phyloP scores from a whole-genome alignment of 2,888 invertebrate genomes.

The Megaustenia siamemsis region DNA sequence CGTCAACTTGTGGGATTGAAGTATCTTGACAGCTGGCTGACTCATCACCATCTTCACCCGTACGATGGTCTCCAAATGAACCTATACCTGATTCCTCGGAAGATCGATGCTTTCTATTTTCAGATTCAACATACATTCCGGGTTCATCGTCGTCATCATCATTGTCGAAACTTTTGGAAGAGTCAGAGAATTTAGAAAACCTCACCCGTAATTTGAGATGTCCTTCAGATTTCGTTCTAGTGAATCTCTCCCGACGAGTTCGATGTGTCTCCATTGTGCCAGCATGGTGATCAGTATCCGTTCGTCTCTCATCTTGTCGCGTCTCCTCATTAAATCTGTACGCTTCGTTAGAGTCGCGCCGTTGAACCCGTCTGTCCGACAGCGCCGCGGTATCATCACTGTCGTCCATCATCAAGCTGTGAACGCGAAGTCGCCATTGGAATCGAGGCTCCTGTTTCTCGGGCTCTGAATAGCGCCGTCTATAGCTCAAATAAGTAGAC shows the following conservation, averaged over 20 bases:
- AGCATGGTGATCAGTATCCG: neutral
- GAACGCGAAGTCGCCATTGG: slow-evolving; percentile 51
- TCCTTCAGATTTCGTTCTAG: slow-evolving; percentile 47
- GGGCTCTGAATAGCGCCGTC: slow-evolving; percentile 38
- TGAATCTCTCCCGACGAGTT: slow-evolving; percentile 34
- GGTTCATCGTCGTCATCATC: neutral
- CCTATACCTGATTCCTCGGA: slow-evolving; percentile 13
- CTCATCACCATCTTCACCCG: neutral
- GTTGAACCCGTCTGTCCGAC: slow-evolving; percentile 13
- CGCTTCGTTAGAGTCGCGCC: neutral
- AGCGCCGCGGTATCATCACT: neutral
- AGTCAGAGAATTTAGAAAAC: slow-evolving; percentile 32
- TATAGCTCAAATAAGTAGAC: slow-evolving; percentile 37
- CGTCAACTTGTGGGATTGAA: neutral
- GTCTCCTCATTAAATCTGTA: neutral
- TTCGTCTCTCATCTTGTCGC: neutral
- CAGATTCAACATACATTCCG: neutral
- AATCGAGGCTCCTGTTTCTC: slow-evolving; percentile 46
- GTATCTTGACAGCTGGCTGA: neutral
- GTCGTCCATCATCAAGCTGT: slow-evolving; percentile 50
- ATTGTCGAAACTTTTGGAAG: slow-evolving; percentile 23
- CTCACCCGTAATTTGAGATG: slow-evolving; percentile 42
- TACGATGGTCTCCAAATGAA: neutral
- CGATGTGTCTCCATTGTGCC: neutral
- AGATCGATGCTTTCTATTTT: neutral